Evolutionary conservation across 2,113 vertebrate species (phyloP).

Genomic region (Rhinopithecus roxellana): DNA sequence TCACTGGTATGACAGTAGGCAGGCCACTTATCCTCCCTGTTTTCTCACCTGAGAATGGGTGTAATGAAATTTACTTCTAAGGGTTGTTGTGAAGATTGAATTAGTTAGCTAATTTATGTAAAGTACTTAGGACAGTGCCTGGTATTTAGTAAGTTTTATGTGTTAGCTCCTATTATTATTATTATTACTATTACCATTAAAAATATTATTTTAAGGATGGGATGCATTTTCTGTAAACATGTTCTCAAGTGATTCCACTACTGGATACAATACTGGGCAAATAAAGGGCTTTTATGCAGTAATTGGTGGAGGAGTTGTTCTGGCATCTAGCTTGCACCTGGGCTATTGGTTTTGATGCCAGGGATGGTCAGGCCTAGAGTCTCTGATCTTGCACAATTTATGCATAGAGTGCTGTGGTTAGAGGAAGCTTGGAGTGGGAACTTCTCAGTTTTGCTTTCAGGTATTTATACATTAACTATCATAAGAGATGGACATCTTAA

Average conservation of each 20-base stretch:
- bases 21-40: background rate
- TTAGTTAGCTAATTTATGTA: background rate
- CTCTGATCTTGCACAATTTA: background rate
- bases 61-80: background rate
- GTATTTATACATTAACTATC: background rate
- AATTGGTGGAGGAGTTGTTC: background rate
- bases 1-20: background rate
- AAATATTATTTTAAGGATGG: background rate
- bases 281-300: background rate
- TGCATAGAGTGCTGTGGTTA: background rate
- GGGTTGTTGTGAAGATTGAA: background rate
- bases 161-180: background rate
- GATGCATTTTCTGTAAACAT: conserved; percentile 5
- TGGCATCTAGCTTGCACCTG: background rate
- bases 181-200: background rate
- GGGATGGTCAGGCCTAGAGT: background rate
- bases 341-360: background rate
- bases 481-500: background rate
- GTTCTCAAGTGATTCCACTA: background rate
- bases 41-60: background rate
- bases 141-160: background rate
- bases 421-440: background rate
- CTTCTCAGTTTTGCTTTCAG: background rate
- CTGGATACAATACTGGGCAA: background rate
- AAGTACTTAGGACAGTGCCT: background rate